phyloP scores from a whole-genome alignment of 2,797 vertebrate genomes.

The Miichthys miiuy region DNA sequence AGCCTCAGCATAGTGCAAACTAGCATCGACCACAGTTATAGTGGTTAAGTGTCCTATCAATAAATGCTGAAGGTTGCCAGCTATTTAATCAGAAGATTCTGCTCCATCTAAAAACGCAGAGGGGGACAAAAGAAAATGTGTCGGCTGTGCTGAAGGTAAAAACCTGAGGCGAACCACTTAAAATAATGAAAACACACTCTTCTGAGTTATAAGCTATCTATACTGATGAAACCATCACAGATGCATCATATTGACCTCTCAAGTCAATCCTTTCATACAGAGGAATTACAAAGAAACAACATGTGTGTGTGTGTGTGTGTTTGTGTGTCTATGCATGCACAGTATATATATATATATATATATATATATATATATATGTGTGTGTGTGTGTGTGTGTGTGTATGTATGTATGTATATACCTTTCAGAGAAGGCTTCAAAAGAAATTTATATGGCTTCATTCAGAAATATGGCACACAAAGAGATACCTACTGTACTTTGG shows the following conservation, averaged over 20 bases:
- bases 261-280: constrained; percentile 18
- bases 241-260: constrained; percentile 29
- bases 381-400: too few species aligned
- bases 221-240: constrained; percentile 39
- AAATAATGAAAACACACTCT: constrained; percentile 55
- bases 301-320: too few species aligned
- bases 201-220: constrained; percentile 21
- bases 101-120: constrained; percentile 11
- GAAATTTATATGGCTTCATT: background rate
- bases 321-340: background rate
- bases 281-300: background rate
- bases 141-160: constrained; percentile 23
- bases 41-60: constrained; percentile 30
- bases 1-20: constrained; percentile 4
- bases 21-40: background rate
- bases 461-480: background rate
- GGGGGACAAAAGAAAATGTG: constrained; percentile 17
- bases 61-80: constrained; percentile 41
- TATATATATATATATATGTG: background rate
- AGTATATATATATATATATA: background rate
- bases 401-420: background rate
- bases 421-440: background rate
- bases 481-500: background rate
- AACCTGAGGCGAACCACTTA: constrained; percentile 49
- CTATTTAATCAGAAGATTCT: constrained; percentile 33